Evolutionary conservation across 2,113 vertebrate species (phyloP).

Genomic region (Prionailurus viverrinus): DNA sequence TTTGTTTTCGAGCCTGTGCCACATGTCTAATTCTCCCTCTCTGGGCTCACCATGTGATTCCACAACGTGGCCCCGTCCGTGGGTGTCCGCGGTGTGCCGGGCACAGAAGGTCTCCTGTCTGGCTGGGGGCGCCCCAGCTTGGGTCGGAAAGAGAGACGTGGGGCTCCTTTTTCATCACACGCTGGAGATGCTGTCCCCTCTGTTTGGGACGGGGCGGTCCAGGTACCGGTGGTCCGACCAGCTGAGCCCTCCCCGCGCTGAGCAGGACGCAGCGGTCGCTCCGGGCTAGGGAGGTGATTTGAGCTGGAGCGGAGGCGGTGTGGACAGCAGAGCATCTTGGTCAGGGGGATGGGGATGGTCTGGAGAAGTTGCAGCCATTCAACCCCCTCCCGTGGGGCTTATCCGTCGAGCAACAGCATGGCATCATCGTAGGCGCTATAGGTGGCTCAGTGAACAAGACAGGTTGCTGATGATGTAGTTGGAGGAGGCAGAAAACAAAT

Average conservation of each 20-base stretch:
- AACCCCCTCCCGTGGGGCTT: fast-evolving
- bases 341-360: background rate
- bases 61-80: fast-evolving
- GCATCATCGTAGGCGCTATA: fast-evolving
- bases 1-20: background rate
- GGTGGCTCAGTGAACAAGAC: fast-evolving
- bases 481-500: background rate
- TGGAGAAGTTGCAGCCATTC: too few species aligned
- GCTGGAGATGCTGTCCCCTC: background rate
- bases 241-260: background rate
- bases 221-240: background rate
- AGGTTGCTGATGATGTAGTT: background rate
- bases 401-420: fast-evolving
- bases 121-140: background rate
- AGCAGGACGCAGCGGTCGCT: background rate
- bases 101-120: background rate
- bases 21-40: background rate
- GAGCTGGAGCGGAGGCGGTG: background rate
- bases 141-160: background rate
- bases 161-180: too few species aligned
- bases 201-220: background rate
- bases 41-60: background rate
- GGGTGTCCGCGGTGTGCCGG: background rate
- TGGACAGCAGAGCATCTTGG: background rate
- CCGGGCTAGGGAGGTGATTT: background rate